A percentile compares a stretch with the other conserved stretches of the same genome.
These are phyloP conservation scores for Druon quercuslanigerum DNA, from an alignment of 1,140 invertebrate species.

Conservation along the genomic window DNA sequence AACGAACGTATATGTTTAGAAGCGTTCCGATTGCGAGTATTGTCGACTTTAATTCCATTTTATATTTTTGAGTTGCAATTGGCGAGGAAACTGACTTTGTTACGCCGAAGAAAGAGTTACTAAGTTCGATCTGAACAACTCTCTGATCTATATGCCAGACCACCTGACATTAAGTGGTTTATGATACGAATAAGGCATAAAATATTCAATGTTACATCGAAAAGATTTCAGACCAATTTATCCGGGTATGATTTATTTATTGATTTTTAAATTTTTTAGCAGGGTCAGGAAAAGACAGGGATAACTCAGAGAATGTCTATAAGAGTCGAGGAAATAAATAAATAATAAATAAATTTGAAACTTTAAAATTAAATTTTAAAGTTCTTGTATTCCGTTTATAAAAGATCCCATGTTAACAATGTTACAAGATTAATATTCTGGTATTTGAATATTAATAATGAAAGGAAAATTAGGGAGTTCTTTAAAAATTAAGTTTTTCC, in stretches of 20 bases:
- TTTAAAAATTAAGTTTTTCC: too few species aligned
- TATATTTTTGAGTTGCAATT: not conserved
- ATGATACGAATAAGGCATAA: slow-evolving; percentile 12
- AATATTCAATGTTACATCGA: not conserved
- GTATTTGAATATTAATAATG: not conserved
- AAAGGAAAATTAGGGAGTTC: too few species aligned
- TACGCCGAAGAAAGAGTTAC: slow-evolving; percentile 26
- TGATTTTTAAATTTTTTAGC: too few species aligned
- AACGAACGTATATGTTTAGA: slow-evolving; percentile 58
- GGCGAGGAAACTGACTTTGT: slow-evolving; percentile 4
- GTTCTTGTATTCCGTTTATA: too few species aligned
- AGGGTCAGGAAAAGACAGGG: too few species aligned
- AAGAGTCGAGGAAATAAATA: not conserved
- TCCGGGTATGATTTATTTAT: not conserved
- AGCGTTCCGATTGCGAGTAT: slow-evolving; percentile 39
- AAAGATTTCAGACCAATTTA: not conserved
- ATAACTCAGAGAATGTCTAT: too few species aligned
- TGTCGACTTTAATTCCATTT: slow-evolving; percentile 21
- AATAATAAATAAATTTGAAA: not conserved
- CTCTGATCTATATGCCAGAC: not conserved
- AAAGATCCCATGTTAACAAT: too few species aligned
- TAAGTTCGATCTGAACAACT: slow-evolving; percentile 9
- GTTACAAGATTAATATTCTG: too few species aligned
- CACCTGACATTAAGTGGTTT: slow-evolving; percentile 26
- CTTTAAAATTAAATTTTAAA: too few species aligned